Percentiles rank a stretch among this genome's conserved stretches.
phyloP scores from a whole-genome alignment of 2,888 invertebrate species.

The Ichneumoninae sp. region DNA sequence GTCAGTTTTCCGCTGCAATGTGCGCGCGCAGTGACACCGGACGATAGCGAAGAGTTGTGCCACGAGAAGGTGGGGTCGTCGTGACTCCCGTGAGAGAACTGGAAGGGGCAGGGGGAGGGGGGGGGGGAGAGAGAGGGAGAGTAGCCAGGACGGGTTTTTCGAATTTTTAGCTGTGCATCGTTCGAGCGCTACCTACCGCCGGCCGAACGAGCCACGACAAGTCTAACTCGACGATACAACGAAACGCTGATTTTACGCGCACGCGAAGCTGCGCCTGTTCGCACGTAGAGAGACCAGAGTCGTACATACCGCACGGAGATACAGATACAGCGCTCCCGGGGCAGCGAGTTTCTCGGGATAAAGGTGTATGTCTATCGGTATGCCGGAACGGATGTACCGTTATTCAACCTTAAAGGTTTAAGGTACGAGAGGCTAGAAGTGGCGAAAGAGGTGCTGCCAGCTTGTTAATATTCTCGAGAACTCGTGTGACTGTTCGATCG shows the following conservation, averaged over 20 bases:
- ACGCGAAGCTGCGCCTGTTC: slow-evolving; percentile 48
- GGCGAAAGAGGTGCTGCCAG: slow-evolving; percentile 16
- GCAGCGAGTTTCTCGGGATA: slow-evolving; percentile 37
- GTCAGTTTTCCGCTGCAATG: slow-evolving; percentile 44
- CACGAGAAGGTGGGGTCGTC: slow-evolving; percentile 5
- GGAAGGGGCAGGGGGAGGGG: background rate
- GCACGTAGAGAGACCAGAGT: slow-evolving; percentile 43
- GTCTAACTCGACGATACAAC: slow-evolving; percentile 44
- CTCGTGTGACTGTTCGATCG: slow-evolving; percentile 7
- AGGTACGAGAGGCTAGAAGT: slow-evolving; percentile 65
- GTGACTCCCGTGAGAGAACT: slow-evolving; percentile 30
- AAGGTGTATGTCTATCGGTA: slow-evolving; percentile 30
- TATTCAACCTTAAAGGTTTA: slow-evolving; percentile 80
- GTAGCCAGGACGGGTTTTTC: slow-evolving; percentile 66
- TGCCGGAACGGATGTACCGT: slow-evolving; percentile 74
- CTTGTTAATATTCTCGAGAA: slow-evolving; percentile 60
- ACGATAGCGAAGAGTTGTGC: slow-evolving; percentile 42
- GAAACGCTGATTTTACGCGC: slow-evolving; percentile 55
- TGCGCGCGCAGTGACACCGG: slow-evolving; percentile 31
- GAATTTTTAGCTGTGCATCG: slow-evolving; percentile 67
- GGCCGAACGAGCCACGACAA: slow-evolving; percentile 24
- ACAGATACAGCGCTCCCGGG: slow-evolving; percentile 1
- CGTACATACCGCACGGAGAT: slow-evolving; percentile 23
- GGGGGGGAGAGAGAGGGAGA: slow-evolving; percentile 34
- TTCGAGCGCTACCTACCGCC: slow-evolving; percentile 33